phyloP scores from a whole-genome alignment of 2,797 vertebrate species.

The Sternotherus odoratus region DNA sequence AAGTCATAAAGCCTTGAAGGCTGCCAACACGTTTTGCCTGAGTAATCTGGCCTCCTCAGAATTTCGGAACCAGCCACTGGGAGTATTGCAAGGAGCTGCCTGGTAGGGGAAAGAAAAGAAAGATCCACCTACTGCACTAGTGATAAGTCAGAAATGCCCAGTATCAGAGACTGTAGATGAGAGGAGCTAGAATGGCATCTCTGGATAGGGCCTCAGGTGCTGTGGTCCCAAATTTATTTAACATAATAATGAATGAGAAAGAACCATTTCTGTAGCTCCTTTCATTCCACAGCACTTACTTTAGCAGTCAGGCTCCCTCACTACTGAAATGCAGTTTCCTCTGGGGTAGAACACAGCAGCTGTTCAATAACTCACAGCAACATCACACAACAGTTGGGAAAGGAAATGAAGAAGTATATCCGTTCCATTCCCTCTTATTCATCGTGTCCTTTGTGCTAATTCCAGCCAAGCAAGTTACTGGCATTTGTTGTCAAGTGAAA shows the following conservation, averaged over 20 bases:
- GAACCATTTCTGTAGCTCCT: neutral
- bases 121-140: neutral
- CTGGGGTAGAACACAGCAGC: slow-evolving; percentile 40
- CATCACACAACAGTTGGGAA: slow-evolving; percentile 54
- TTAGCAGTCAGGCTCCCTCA: slow-evolving; percentile 16
- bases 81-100: slow-evolving; percentile 5
- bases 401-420: slow-evolving; percentile 39
- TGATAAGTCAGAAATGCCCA: slow-evolving; percentile 21
- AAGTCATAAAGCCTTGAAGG: slow-evolving; percentile 4
- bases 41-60: slow-evolving; percentile 14
- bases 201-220: neutral
- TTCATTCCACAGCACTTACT: neutral
- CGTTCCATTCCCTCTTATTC: slow-evolving; percentile 32
- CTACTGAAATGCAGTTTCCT: neutral
- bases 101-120: slow-evolving; percentile 9
- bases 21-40: slow-evolving; percentile 56
- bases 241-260: neutral
- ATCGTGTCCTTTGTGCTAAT: slow-evolving; percentile 20
- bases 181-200: neutral
- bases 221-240: neutral
- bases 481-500: neutral
- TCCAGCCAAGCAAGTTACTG: slow-evolving; percentile 25
- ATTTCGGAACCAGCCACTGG: neutral
- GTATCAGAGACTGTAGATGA: neutral
- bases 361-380: slow-evolving; percentile 52